Conservation (phyloP, 2,888 invertebrate genomes). For the Drosophila buzzatii region DNA sequence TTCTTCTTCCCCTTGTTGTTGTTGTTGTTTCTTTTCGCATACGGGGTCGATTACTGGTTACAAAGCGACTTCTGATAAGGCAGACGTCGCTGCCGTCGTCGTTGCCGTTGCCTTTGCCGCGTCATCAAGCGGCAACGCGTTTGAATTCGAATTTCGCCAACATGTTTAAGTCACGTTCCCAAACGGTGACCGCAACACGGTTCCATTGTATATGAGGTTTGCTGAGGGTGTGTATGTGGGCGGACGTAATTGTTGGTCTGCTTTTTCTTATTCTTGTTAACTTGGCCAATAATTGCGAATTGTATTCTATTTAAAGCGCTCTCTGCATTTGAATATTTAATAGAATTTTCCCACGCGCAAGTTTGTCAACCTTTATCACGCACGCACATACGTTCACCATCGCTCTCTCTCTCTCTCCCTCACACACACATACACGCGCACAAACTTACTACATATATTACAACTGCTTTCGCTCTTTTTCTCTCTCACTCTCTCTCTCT, state of each 20-base stretch:
- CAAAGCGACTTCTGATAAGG: conserved; percentile 31
- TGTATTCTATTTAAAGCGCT: conserved; percentile 46
- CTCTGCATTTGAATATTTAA: conserved; percentile 68
- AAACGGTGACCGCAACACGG: conserved; percentile 27
- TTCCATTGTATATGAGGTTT: background rate
- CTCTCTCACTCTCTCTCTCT: background rate
- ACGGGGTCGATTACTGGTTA: conserved; percentile 50
- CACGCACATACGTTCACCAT: conserved; percentile 12
- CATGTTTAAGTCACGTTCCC: conserved; percentile 42
- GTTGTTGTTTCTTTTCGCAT: conserved; percentile 12
- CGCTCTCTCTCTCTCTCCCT: background rate
- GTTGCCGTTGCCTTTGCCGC: background rate
- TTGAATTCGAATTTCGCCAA: conserved; percentile 11
- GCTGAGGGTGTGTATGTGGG: background rate
- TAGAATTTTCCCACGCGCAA: conserved; percentile 65
- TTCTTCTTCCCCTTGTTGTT: conserved; percentile 28
- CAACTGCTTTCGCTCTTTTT: background rate
- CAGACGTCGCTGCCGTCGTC: background rate
- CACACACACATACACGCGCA: background rate
- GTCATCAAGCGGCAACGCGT: conserved; percentile 10
- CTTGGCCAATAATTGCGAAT: conserved; percentile 46
- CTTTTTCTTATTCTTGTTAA: conserved; percentile 15
- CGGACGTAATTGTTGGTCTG: conserved; percentile 12
- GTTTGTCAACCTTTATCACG: conserved; percentile 35
- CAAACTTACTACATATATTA: background rate